Evolutionary conservation across 1,140 invertebrate species (phyloP), one percentile per base, ranked within the genome.

Genomic region (Apolygus lucorum): DNA sequence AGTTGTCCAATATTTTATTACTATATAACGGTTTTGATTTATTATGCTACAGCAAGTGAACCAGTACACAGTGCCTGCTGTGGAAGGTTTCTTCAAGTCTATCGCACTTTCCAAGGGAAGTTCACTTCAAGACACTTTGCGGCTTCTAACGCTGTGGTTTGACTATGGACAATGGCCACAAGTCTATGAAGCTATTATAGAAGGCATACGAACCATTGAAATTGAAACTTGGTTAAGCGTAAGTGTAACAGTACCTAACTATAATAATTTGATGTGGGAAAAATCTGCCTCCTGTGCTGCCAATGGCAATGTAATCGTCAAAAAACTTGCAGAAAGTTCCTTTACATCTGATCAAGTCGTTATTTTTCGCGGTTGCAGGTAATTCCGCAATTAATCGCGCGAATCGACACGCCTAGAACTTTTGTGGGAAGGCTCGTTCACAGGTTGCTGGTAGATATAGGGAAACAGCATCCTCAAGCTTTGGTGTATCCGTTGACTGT

Each of bases 151-250:
- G 0, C 78, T 98, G 0, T 97, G 94, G 92, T 97, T 97, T 77
- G 94, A 98, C 76, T 94, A 96, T 76, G 95, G 95, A 0, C 92
- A 98, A 71, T 88, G 91, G 81, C 84, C 90, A 0, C 92, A 96
- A 77, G 95, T 99, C 0, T 91, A 96, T 76, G 93, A 98, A 69
- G 93, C 94, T 0, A 85, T 99, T 21, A 84, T 89, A 0, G 95
- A 98, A 73, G 95, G 95, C 0, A 90, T 99, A 54, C 87, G 92
- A 72, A 86, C 89, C 0, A 95, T 99, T 28, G 93, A 97, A 75
- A 95, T 99, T 69, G 96, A 99, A 75, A 98, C 95, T 13, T 99
- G 98, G 98, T 82, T 99, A 1, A 96, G 99, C 84, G 85, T 85
- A 73, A 70, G 71, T 69, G 54, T 17, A 42, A 14, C 54, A 22